Evolutionary conservation across 2,113 vertebrate genomes (phyloP).

Genomic region (Petrocephalus zakoni): DNA sequence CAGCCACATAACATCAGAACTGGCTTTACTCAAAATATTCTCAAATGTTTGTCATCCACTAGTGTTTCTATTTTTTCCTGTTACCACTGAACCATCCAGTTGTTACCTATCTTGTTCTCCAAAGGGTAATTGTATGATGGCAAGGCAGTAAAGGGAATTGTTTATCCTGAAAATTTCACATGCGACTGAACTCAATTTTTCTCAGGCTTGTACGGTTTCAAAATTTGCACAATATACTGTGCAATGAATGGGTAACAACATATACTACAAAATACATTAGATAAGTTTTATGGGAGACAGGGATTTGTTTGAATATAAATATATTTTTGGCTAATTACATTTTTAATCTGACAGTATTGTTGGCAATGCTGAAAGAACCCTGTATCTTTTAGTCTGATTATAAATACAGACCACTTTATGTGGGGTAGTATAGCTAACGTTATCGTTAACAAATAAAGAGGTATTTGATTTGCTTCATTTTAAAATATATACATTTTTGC

Average conservation of each 20-base stretch:
- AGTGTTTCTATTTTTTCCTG: background rate
- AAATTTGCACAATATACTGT: background rate
- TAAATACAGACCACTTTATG: background rate
- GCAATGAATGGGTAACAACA: background rate
- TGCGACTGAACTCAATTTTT: background rate
- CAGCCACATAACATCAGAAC: background rate
- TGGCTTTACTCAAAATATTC: background rate
- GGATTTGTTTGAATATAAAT: background rate
- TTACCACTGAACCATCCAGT: background rate
- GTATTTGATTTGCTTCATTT: background rate
- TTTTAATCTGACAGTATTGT: background rate
- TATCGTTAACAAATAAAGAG: background rate
- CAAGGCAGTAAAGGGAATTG: background rate
- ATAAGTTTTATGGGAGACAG: background rate
- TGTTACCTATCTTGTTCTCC: background rate
- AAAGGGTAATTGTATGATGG: background rate
- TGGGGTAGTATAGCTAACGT: background rate
- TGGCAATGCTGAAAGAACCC: background rate
- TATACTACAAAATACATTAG: background rate
- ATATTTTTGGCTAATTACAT: background rate
- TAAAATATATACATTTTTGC: background rate
- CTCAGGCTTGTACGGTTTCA: background rate
- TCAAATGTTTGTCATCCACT: background rate
- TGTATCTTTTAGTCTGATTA: background rate
- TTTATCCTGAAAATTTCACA: background rate